Percentiles rank a stretch among this genome's conserved stretches.
Evolutionary conservation across 2,113 vertebrate species (phyloP).

Genomic region (zebrafish (Danio rerio)): DNA sequence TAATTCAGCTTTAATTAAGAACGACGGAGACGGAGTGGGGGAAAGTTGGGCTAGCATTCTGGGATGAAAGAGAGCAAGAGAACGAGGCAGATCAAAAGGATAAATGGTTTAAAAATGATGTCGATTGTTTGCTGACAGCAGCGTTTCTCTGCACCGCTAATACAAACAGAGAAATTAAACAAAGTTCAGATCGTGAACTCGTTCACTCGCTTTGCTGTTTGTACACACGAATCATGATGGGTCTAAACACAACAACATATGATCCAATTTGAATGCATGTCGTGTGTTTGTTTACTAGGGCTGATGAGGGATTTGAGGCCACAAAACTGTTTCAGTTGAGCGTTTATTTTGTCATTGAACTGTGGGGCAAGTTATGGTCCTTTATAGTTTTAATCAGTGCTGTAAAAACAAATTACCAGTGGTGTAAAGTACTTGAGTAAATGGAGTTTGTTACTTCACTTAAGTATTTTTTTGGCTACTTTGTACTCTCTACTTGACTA

Average conservation of each 20-base stretch:
- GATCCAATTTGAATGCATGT: conserved; percentile 3
- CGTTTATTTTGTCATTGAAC: no score
- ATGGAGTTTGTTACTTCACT: no score
- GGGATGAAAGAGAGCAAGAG: conserved; percentile 18
- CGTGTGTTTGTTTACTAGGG: background rate
- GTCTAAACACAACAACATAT: background rate
- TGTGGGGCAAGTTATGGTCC: no score
- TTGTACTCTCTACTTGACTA: no score
- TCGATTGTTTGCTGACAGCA: conserved; percentile 29
- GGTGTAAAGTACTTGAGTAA: no score
- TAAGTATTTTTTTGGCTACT: no score
- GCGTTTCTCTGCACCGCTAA: background rate
- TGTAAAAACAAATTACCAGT: no score
- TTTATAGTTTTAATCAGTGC: no score
- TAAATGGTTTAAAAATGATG: conserved; percentile 34
- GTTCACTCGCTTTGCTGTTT: conserved; percentile 2
- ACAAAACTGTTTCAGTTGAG: no score
- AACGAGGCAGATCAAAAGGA: conserved; percentile 6
- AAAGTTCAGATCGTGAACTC: conserved; percentile 16
- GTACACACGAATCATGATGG: background rate
- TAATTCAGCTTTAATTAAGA: conserved; percentile 43
- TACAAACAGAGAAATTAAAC: conserved; percentile 31
- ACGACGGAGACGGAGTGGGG: background rate
- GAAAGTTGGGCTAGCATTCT: conserved; percentile 17
- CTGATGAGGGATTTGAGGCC: no score